Evolutionary conservation across 2,888 invertebrate species (phyloP).

Genomic region (Tetragonisca angustula): DNA sequence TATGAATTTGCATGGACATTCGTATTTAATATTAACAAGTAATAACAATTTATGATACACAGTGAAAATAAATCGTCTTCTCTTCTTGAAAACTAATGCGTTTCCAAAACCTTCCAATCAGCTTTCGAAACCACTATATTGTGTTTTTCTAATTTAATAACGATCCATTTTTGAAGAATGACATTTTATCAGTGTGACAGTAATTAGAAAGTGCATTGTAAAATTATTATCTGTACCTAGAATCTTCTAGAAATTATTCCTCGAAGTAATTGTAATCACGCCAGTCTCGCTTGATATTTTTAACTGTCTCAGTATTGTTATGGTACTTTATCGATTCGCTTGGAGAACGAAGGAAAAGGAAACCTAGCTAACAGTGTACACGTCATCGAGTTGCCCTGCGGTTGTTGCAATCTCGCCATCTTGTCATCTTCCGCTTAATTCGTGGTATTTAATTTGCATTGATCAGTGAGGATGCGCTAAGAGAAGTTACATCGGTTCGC

Average conservation of each 20-base stretch:
- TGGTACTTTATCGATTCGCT: not conserved
- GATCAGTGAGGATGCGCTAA: conserved; percentile 25
- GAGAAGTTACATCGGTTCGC: conserved; percentile 32
- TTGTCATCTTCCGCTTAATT: conserved; percentile 47
- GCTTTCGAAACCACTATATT: too few species aligned
- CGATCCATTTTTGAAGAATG: not conserved
- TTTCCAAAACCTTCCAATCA: too few species aligned
- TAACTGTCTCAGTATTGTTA: not conserved
- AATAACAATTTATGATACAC: not conserved
- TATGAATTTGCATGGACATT: too few species aligned
- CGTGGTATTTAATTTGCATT: conserved; percentile 45
- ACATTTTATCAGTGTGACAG: not conserved
- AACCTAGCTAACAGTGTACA: not conserved
- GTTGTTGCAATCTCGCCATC: conserved; percentile 40
- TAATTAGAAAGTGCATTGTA: not conserved
- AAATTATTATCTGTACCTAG: not conserved
- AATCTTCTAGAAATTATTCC: not conserved
- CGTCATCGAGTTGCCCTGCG: not conserved
- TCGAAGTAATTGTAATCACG: not conserved
- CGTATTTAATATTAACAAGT: too few species aligned
- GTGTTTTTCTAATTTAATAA: too few species aligned
- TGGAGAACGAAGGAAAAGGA: not conserved
- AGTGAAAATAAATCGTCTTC: not conserved
- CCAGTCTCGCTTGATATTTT: not conserved
- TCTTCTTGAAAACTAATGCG: not conserved